phyloP scores from a whole-genome alignment of 2,797 vertebrate genomes.

The Eurystomus glaucurus region DNA sequence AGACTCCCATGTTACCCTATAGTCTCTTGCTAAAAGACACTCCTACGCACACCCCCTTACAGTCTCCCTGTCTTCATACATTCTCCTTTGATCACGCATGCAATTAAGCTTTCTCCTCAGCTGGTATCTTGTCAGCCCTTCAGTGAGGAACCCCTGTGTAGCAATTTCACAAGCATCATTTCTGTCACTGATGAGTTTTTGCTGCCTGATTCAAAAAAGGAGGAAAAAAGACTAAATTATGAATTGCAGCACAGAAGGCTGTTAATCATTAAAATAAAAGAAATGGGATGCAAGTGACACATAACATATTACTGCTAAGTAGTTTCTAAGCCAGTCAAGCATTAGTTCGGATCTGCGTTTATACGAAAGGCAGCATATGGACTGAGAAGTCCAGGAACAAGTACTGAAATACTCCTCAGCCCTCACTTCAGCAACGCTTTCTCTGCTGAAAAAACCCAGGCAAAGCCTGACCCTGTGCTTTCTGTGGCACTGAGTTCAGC shows the following conservation, averaged over 20 bases:
- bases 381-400: background rate
- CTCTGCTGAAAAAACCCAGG: background rate
- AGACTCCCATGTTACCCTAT: slow-evolving; percentile 12
- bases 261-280: slow-evolving; percentile 21
- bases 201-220: background rate
- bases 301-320: background rate
- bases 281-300: background rate
- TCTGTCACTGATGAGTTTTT: slow-evolving; percentile 26
- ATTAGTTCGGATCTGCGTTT: background rate
- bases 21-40: slow-evolving; percentile 30
- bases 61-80: background rate
- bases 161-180: background rate
- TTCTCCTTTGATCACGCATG: slow-evolving; percentile 37
- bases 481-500: background rate
- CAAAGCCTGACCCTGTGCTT: background rate
- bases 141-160: background rate
- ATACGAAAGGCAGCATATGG: background rate
- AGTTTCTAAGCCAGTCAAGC: background rate
- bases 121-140: slow-evolving; percentile 25
- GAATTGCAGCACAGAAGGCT: slow-evolving; percentile 3
- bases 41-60: background rate
- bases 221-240: background rate
- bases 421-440: background rate
- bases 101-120: slow-evolving; percentile 52
- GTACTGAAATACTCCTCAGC: background rate